These are phyloP conservation scores for Morelia viridis DNA, from an alignment of 2,797 vertebrate genomes.

Conservation along the genomic window DNA sequence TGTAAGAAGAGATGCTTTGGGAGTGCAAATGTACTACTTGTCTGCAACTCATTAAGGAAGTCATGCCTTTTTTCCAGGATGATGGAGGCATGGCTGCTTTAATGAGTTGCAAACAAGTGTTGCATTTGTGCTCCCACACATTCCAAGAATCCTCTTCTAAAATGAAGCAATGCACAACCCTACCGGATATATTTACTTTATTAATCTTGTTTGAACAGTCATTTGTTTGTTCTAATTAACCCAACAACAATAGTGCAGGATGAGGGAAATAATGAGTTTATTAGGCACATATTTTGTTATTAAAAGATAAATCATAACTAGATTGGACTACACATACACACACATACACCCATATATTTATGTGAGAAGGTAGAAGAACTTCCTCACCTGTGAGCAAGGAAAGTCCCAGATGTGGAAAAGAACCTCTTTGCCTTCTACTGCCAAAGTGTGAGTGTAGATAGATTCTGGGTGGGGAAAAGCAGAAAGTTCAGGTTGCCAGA, in stretches of 20 bases:
- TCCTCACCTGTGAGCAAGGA: constrained; percentile 79
- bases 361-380: not conserved
- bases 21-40: not conserved
- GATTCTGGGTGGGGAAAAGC: constrained; percentile 74
- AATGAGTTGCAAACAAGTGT: not conserved
- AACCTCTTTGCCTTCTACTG: constrained; percentile 80
- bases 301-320: not conserved
- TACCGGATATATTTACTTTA: not conserved
- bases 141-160: not conserved
- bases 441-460: constrained; percentile 82
- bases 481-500: not conserved
- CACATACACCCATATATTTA: not conserved
- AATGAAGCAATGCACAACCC: not conserved
- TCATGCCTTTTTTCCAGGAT: not conserved
- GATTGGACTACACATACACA: not conserved
- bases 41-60: not conserved
- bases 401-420: constrained; percentile 86
- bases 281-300: not conserved
- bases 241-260: not conserved
- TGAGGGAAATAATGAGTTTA: not conserved
- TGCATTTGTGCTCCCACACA: not conserved
- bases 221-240: not conserved
- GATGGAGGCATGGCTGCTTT: not conserved
- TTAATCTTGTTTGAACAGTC: not conserved
- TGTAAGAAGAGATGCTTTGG: not conserved